Percentiles rank a stretch among this genome's conserved stretches.
Evolutionary conservation across 2,797 vertebrate species (phyloP).

Genomic region (Acanthornis magna): DNA sequence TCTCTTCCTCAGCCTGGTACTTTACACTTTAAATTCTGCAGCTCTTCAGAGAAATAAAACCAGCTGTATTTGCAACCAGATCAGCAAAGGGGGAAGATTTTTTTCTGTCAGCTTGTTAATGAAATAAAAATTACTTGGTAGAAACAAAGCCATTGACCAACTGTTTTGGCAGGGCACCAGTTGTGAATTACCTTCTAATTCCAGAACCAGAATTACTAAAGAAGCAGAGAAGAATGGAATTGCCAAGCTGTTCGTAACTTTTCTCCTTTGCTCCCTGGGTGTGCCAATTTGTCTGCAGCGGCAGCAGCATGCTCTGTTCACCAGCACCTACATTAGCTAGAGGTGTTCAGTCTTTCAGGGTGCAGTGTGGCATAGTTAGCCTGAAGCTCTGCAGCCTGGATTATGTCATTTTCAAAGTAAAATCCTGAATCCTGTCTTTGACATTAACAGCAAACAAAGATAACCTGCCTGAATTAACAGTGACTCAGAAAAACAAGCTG

Average conservation of each 20-base stretch:
- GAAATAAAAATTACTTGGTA: neutral
- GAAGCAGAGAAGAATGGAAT: neutral
- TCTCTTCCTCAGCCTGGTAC: neutral
- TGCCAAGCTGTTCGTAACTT: neutral
- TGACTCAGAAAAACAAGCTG: constrained; percentile 82
- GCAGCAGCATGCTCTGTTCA: neutral
- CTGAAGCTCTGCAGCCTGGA: neutral
- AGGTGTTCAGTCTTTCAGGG: neutral
- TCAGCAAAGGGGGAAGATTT: neutral
- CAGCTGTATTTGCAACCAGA: neutral
- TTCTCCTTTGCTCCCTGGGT: neutral
- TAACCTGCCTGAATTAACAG: constrained; percentile 78
- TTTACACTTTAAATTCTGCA: constrained; percentile 10
- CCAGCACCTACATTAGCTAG: neutral
- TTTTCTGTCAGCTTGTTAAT: neutral
- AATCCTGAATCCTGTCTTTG: constrained; percentile 47
- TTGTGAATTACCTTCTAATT: neutral
- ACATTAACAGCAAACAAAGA: constrained; percentile 78
- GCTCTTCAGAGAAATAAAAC: neutral
- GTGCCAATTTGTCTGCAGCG: neutral
- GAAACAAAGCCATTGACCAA: neutral
- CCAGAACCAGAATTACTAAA: neutral
- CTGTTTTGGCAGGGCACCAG: neutral
- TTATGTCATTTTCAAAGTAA: neutral
- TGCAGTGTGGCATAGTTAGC: neutral